phyloP scores from a whole-genome alignment of 2,113 vertebrate species.

The Crotalus viridis region DNA sequence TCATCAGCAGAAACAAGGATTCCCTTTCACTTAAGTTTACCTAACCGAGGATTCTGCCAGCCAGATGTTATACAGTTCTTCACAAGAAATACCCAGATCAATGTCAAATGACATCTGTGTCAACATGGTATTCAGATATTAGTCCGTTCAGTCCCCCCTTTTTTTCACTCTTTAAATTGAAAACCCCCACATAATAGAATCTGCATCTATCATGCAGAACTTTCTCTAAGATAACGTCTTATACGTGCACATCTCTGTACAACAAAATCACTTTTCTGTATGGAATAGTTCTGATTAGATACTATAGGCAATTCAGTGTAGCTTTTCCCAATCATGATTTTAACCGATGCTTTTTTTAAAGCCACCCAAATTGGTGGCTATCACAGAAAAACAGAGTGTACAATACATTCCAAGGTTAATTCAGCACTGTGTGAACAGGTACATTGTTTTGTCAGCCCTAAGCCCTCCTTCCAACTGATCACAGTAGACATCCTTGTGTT shows the following conservation, averaged over 20 bases:
- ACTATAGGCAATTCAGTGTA: background rate
- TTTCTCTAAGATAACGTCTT: background rate
- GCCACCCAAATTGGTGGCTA: background rate
- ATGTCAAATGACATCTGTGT: background rate
- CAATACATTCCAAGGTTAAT: background rate
- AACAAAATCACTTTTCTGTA: background rate
- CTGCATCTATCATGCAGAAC: background rate
- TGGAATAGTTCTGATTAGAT: background rate
- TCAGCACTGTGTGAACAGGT: background rate
- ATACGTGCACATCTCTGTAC: background rate
- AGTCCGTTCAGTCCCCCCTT: too few species aligned
- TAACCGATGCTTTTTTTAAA: background rate
- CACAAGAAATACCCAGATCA: background rate
- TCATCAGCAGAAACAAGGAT: background rate
- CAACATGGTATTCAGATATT: background rate
- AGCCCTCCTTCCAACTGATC: background rate
- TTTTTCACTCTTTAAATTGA: background rate
- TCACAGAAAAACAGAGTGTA: background rate
- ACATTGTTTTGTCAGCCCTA: background rate
- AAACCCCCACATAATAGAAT: background rate
- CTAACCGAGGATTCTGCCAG: background rate
- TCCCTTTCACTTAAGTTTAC: background rate
- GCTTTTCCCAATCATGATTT: background rate
- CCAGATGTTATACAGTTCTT: background rate
- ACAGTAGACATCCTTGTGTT: background rate